Evolutionary conservation across 2,113 vertebrate genomes (phyloP), one percentile per base, ranked within the genome.

Genomic region (Callospermophilus lateralis): DNA sequence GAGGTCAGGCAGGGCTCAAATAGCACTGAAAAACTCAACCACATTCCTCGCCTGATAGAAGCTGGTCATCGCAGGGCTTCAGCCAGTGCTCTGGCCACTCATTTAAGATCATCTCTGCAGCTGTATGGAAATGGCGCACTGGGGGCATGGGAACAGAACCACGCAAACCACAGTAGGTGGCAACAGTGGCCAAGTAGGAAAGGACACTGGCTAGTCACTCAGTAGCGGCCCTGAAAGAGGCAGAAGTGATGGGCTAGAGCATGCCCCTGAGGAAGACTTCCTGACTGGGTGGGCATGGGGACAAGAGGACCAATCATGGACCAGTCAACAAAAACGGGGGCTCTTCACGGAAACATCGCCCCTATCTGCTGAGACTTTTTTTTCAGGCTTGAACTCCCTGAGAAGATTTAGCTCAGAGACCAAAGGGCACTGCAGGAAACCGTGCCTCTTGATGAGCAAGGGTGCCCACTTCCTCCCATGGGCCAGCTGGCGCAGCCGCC

Each of bases 391-490:
- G 28, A 72, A 48, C 39, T 26, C 42, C 80, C 84, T 70, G 30
- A 89, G 6, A 45, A 90, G 88, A 90, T 55, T 78, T 89, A 85
- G 77, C 90, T 93, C 51, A 61, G 79, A 95, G 30, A 72, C 72
- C 78, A 96, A 96, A 93, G 81, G 48, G 81, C 96, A 85, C 39
- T 28, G 55, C 77, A 96, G 92, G 89, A 92, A 97, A 58, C 55
- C 7, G 22, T 28, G 61, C 61, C 79, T 93, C 67, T 19, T 77
- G 68, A 89, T 77, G 77, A 90, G 68, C 3, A 51, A 87, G 84
- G 76, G 70, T 12, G 32, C n/a, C 7, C 0, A 3, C 63, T 89
- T 97, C 94, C 84, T 95, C 68, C 92, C 77, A 10, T 85, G 32
- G 53, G 70, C 89, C 39, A 68, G 84, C 26, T 48, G 84, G 45